Evolutionary conservation across 2,888 invertebrate genomes (phyloP), one percentile per base, ranked within the genome.

Genomic region (Hirudinaria manillensis): DNA sequence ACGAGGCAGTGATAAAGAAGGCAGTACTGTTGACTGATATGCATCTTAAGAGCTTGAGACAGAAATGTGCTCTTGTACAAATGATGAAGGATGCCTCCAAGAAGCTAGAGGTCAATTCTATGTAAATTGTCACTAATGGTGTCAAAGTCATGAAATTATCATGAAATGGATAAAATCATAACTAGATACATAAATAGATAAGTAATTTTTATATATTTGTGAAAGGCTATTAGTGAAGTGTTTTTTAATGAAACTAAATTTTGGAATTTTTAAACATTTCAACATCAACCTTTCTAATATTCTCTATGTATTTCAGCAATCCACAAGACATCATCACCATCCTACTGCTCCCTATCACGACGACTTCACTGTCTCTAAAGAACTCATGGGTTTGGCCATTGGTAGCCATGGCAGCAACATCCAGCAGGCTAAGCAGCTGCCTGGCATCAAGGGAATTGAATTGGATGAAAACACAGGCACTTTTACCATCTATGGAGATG

Each of bases 351-450:
- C 81, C 13, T 81, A 80, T 79, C 79, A 92, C 80, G 96, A 96
- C 85, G 95, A 95, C 88, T 98, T 98, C 88, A 90, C 90, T 80
- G 97, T 99, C 76, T 90, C 93, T 82, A 94, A 94, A 85, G 95
- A 96, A 86, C 89, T 99, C 81, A 98, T 99, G 97, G 99, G 99
- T 77, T 89, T 99, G 82, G 97, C 98, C 65, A 99, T 98, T 85
- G 98, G 98, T 80, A 93, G 95, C 80, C 95, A 96, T 86, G 97
- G 97, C 81, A 91, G 91, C 82, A 97, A 97, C 88, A 97, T 97
- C 81, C 94, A 95, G 87, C 92, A 92, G 85, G 97, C 97, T 79
- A 89, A 97, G 82, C 93, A 93, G 87, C 90, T 97, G 79, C 90
- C 91, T 78, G 97, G 97, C 80, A 93, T 99, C 84, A 93, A 94